Evolutionary conservation across 2,888 invertebrate species (phyloP).

Genomic region (Rotaria socialis): DNA sequence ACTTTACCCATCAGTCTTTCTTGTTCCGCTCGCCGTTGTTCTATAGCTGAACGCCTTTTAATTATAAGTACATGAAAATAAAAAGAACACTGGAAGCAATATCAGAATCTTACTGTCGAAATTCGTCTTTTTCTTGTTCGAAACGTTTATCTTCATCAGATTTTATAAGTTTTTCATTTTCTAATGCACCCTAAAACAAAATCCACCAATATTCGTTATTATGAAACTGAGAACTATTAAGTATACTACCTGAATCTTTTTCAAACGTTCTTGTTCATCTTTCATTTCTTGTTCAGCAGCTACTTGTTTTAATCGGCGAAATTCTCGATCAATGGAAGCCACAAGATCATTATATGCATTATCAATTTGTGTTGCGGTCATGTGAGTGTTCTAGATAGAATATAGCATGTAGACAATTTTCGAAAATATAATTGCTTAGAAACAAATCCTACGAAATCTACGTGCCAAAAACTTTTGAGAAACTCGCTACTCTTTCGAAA

Average conservation of each 20-base stretch:
- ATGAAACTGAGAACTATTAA: neutral
- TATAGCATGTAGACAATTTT: neutral
- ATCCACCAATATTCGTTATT: too few species aligned
- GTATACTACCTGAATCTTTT: constrained; percentile 69
- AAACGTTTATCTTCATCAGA: constrained; percentile 81
- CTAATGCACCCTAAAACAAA: constrained; percentile 69
- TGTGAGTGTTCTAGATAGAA: constrained; percentile 51
- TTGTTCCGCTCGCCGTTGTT: neutral
- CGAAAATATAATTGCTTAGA: too few species aligned
- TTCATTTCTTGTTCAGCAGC: constrained; percentile 72
- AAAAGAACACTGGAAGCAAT: neutral
- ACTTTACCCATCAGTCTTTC: neutral
- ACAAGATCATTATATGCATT: constrained; percentile 66
- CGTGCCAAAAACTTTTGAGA: too few species aligned
- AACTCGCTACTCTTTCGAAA: too few species aligned
- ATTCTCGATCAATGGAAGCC: constrained; percentile 53
- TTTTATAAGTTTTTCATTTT: constrained; percentile 73
- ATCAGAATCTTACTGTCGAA: constrained; percentile 36
- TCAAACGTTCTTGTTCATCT: constrained; percentile 79
- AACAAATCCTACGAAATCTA: too few species aligned
- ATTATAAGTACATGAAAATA: neutral
- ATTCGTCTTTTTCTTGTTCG: constrained; percentile 52
- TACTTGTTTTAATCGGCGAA: constrained; percentile 70
- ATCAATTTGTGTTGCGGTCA: constrained; percentile 70
- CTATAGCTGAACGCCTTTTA: neutral